Evolutionary conservation across 2,888 invertebrate species (phyloP).

Genomic region (Linnaemya tessellans): DNA sequence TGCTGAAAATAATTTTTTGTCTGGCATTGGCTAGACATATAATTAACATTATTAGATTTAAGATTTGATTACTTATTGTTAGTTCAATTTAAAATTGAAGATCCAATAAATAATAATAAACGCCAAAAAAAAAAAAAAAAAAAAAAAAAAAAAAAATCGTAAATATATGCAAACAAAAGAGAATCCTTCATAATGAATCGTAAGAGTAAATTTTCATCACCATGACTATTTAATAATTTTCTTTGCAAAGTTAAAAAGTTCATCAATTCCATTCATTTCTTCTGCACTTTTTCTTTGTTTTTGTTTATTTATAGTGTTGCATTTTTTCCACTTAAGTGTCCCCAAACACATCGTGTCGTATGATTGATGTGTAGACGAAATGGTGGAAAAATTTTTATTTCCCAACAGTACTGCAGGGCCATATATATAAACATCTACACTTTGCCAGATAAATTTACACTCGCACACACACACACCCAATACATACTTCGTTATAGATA

Average conservation of each 20-base stretch:
- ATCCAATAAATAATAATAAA: too few species aligned
- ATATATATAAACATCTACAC: conserved; percentile 5
- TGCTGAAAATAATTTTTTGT: too few species aligned
- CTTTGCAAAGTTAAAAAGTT: conserved; percentile 2
- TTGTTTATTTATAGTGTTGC: conserved; percentile 25
- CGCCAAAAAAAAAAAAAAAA: too few species aligned
- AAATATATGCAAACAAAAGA: not conserved
- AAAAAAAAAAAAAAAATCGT: too few species aligned
- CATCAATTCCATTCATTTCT: conserved; percentile 7
- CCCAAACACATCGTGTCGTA: conserved; percentile 56
- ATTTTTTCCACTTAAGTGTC: conserved; percentile 41
- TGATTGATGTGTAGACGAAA: conserved; percentile 52
- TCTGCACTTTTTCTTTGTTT: conserved; percentile 1
- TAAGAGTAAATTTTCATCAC: conserved; percentile 14
- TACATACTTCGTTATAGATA: conserved; percentile 14
- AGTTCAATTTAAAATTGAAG: too few species aligned
- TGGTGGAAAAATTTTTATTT: conserved; percentile 10
- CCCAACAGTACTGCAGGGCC: conserved; percentile 11
- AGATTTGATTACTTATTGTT: too few species aligned
- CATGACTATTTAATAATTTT: conserved; percentile 10
- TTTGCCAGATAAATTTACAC: not conserved
- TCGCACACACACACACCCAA: not conserved
- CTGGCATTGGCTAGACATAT: too few species aligned
- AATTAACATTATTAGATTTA: too few species aligned
- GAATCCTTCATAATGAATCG: conserved; percentile 22